Evolutionary conservation across 2,888 invertebrate genomes (phyloP).

Genomic region (Thereva unica): DNA sequence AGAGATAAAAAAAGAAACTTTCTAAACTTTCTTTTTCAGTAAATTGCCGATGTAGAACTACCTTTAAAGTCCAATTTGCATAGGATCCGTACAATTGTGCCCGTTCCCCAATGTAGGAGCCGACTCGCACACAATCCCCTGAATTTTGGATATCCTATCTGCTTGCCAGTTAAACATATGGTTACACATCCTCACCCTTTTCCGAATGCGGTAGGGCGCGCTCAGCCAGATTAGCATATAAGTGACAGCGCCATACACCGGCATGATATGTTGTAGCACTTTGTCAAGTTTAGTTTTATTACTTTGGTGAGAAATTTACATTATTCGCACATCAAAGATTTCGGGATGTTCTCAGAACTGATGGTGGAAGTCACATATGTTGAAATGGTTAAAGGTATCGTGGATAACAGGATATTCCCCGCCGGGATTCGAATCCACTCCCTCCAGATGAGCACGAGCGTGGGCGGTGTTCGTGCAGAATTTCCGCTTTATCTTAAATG

Average conservation of each 20-base stretch:
- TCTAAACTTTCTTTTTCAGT: too few relatives aligned
- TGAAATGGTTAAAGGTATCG: background rate
- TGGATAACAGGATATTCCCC: background rate
- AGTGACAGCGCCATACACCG: background rate
- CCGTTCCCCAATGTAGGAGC: background rate
- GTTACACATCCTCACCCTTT: background rate
- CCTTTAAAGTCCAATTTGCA: slow-evolving; percentile 16
- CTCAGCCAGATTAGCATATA: slow-evolving; percentile 11
- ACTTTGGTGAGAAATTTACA: slow-evolving; percentile 34
- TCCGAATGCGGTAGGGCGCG: too few relatives aligned
- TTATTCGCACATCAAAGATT: slow-evolving; percentile 36
- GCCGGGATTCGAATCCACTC: too few relatives aligned
- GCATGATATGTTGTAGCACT: slow-evolving; percentile 18
- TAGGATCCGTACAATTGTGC: background rate
- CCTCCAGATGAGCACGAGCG: too few relatives aligned
- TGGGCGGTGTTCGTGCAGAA: too few relatives aligned
- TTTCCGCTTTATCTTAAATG: too few relatives aligned
- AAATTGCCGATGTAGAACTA: background rate
- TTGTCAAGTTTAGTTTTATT: slow-evolving; percentile 36
- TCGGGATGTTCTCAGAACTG: slow-evolving; percentile 14
- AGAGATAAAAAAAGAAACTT: too few relatives aligned
- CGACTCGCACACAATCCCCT: background rate
- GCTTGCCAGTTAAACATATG: background rate
- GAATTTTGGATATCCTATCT: slow-evolving; percentile 6
- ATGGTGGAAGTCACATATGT: slow-evolving; percentile 16